Evolutionary conservation across 1,140 invertebrate species (phyloP).

Genomic region (Diachasmimorpha longicaudata): DNA sequence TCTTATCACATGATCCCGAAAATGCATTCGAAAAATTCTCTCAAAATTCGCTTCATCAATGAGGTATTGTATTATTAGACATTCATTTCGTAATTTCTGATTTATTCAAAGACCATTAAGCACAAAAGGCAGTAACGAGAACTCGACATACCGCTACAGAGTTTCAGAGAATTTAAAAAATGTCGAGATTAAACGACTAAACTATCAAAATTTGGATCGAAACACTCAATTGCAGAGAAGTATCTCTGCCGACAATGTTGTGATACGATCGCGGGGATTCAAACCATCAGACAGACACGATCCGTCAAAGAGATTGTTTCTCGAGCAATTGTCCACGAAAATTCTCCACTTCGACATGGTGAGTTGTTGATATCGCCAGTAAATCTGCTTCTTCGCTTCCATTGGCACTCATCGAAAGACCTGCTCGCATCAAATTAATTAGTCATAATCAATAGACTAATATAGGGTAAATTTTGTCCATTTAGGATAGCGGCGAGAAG

Average conservation of each 20-base stretch:
- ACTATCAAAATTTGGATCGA: slow-evolving; percentile 2
- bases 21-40: too few relatives aligned
- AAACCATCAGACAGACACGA: slow-evolving; percentile 85
- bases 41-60: too few relatives aligned
- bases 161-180: slow-evolving; percentile 40
- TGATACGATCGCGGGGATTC: slow-evolving; percentile 71
- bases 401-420: not conserved
- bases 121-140: slow-evolving; percentile 42
- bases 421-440: not conserved
- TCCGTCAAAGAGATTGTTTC: slow-evolving; percentile 78
- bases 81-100: slow-evolving; percentile 4
- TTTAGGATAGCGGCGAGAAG: slow-evolving; percentile 57
- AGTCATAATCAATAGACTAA: not conserved
- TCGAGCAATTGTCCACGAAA: slow-evolving; percentile 78
- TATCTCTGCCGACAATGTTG: slow-evolving; percentile 60
- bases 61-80: not conserved
- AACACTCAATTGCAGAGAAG: slow-evolving; percentile 50
- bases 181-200: slow-evolving; percentile 40
- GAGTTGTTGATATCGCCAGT: slow-evolving; percentile 53
- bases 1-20: too few relatives aligned
- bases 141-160: slow-evolving; percentile 36
- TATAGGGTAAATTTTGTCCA: not conserved
- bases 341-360: slow-evolving; percentile 81
- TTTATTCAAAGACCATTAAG: slow-evolving; percentile 35
- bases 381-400: not conserved